Evolutionary conservation across 2,113 vertebrate species (phyloP), one percentile per base, ranked within the genome.

Genomic region (Haliaeetus leucogaster): DNA sequence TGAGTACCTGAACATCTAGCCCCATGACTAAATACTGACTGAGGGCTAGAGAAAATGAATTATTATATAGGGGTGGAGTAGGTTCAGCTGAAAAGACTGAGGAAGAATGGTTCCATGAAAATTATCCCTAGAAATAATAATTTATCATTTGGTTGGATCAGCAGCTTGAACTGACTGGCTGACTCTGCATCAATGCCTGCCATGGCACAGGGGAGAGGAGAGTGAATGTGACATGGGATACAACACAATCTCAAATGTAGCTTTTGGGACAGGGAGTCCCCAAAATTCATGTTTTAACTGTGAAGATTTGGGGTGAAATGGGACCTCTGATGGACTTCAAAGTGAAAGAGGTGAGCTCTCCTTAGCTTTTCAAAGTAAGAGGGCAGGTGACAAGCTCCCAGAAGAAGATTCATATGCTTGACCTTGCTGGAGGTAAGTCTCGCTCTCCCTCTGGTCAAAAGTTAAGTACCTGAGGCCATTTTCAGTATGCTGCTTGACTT

Each of bases 361-460:
- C 66, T 56, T 66, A 50, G 50, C 32, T 43, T 50, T 38, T 58
- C 27, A 6, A 19, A 36, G 12, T 20, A 34, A 63, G 50, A 21
- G 34, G 30, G 53, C 2, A 26, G 26, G 14, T 42, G n/a, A 47
- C 30, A 32, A 26, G 17, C 11, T 42, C 72, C 40, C 65, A 27
- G 81, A 53, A 16, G 16, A 73, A 16, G 36, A 74, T 17, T 34
- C 16, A 11, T 15, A 11, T 12, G 6, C 34, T 34, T 52, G 58
- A 67, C 67, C 20, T 86, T 30, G 34, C 38, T 45, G 74, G 43
- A 72, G 32, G 1, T 9, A 9, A 65, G 43, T 38, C 32, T 66
- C 0, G 2, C 8, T 6, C 4, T 2, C 22, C 38, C 42, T 58
- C 27, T 50, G 30, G 19, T 20, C 52, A 13, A 5, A 43, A 30